Evolutionary conservation across 2,888 invertebrate genomes (phyloP), one percentile per base, ranked within the genome.

Genomic region (Cotesia congregata): DNA sequence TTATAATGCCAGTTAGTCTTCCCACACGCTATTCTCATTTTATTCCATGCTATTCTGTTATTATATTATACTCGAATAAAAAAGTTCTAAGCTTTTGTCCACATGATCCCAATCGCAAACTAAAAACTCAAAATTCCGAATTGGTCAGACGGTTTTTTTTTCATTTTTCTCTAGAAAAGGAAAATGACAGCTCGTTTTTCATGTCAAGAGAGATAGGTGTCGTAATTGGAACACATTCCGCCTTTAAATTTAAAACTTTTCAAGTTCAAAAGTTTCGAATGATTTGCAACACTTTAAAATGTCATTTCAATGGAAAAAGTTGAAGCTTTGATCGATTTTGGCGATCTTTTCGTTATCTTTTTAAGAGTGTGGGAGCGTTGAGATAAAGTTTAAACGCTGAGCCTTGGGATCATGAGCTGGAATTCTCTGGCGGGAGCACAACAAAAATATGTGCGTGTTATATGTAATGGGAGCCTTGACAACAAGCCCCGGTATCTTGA

Each of bases 381-480:
- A 30, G 30, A 30, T 30, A 30, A 30, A 30, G 30, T 30, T 30
- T 30, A 3, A 30, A 30, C 30, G 30, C 30, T 30, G 3, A 30
- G 3, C 30, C 30, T 30, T 30, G 30, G 3, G 30, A 30, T 30
- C 30, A 3, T 30, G 3, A 2, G 30, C 30, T 30, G 30, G 30
- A 30, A 30, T 30, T 30, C 17, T 17, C 17, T 30, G 30, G 30
- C 30, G 30, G 30, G 30, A 30, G 30, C 30, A 30, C 30, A 30
- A 30, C 30, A 30, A 30, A 30, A 30, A 30, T 30, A 30, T 30
- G 30, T 30, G 30, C 30, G 30, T 30, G 30, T 30, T 30, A 3
- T 30, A 30, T 30, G 4, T 30, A 75, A 72, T 72, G 75, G 62
- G 75, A 75, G 74, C 68, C 73, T 60, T 17, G 20, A 12, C 15